Evolutionary conservation across 2,797 vertebrate species (phyloP).

Genomic region (Vespertilio murinus): DNA sequence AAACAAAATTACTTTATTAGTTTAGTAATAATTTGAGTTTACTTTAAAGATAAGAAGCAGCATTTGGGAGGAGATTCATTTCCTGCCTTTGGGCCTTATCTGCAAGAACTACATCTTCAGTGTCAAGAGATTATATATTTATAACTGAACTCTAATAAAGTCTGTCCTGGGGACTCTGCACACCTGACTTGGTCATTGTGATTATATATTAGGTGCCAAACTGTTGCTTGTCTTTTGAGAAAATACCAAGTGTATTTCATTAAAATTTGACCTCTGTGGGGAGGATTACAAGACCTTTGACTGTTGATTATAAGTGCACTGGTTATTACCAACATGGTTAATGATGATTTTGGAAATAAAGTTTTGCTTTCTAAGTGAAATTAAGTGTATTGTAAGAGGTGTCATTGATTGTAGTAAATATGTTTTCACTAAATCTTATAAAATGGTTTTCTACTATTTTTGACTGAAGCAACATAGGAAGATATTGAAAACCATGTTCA

Average conservation of each 20-base stretch:
- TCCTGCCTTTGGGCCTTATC: constrained; percentile 92
- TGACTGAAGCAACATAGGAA: background rate
- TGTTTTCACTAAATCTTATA: constrained; percentile 37
- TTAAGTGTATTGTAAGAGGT: constrained; percentile 29
- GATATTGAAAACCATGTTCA: background rate
- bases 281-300: constrained; percentile 56
- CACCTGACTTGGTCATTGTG: constrained; percentile 82
- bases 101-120: constrained; percentile 84
- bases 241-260: constrained; percentile 75
- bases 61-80: constrained; percentile 93
- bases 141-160: constrained; percentile 88
- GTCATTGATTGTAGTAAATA: background rate
- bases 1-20: constrained; percentile 98
- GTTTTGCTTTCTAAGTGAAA: constrained; percentile 46
- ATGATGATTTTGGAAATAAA: constrained; percentile 51
- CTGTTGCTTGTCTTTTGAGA: constrained; percentile 70
- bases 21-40: constrained; percentile 88
- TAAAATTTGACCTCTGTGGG: constrained; percentile 70
- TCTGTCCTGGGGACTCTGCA: constrained; percentile 80
- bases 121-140: constrained; percentile 87
- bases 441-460: constrained; percentile 45
- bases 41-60: constrained; percentile 92
- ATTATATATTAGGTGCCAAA: constrained; percentile 82
- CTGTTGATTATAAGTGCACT: constrained; percentile 3
- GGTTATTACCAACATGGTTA: background rate